phyloP scores from a whole-genome alignment of 2,888 invertebrate genomes.

The Trachelus stipa region DNA sequence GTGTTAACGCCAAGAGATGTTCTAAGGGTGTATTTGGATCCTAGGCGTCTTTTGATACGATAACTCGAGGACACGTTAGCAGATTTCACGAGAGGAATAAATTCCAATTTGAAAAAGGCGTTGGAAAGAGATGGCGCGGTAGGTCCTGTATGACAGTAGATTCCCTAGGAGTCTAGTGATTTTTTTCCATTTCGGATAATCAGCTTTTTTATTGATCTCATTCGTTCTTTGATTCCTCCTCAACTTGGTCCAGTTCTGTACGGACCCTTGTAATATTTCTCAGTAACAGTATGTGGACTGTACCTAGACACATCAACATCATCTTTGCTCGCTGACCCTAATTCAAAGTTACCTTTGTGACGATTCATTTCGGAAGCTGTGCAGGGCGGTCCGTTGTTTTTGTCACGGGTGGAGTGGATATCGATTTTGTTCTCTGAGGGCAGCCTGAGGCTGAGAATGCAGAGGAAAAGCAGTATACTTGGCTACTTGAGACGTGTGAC shows the following conservation, averaged over 20 bases:
- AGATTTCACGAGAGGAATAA: not conserved
- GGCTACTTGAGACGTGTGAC: conserved; percentile 3
- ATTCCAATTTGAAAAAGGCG: too few relatives aligned
- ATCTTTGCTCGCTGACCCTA: not conserved
- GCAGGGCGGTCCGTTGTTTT: conserved; percentile 3
- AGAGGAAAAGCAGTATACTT: conserved; percentile 1
- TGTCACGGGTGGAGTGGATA: conserved; percentile 11
- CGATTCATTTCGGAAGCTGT: not conserved
- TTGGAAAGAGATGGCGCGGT: too few relatives aligned
- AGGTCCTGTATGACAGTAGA: not conserved
- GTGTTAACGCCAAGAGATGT: not conserved
- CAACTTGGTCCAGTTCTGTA: not conserved
- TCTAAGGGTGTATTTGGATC: not conserved
- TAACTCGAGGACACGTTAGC: not conserved
- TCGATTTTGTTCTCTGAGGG: conserved; percentile 22
- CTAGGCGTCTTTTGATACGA: not conserved
- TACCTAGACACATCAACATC: not conserved
- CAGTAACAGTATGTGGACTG: not conserved
- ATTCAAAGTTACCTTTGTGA: not conserved
- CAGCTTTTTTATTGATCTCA: not conserved
- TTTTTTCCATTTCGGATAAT: not conserved
- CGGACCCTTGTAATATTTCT: not conserved
- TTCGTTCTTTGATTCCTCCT: not conserved
- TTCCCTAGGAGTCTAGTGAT: not conserved
- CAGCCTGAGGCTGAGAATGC: conserved; percentile 11